A percentile compares a stretch with the other conserved stretches of the same genome.
phyloP scores from a whole-genome alignment of 2,888 invertebrate species.

The Byasa hedistus region DNA sequence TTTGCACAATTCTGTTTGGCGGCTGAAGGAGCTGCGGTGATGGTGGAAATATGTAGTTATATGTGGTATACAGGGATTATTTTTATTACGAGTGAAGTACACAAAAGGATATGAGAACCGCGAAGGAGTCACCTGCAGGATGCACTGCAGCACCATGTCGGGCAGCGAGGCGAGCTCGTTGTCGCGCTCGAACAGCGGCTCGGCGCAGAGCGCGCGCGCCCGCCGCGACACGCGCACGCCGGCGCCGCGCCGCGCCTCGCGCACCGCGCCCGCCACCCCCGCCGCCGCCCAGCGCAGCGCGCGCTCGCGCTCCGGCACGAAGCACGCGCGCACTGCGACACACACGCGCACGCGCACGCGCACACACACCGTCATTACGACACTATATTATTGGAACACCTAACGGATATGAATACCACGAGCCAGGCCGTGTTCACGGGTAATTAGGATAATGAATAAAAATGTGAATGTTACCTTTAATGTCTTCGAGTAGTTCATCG shows the following conservation, averaged over 20 bases:
- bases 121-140: constrained; percentile 79
- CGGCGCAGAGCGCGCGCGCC: constrained; percentile 89
- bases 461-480: constrained; percentile 11
- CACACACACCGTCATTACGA: neutral
- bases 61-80: no score
- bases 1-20: no score
- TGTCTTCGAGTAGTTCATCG: constrained; percentile 84
- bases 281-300: constrained; percentile 61
- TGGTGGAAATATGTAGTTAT: no score
- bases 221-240: constrained; percentile 83
- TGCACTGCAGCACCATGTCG: constrained; percentile 91
- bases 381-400: no score
- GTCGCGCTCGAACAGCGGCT: constrained; percentile 92
- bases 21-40: no score
- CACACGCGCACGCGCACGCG: no score
- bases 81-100: no score
- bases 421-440: neutral
- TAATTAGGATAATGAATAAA: neutral
- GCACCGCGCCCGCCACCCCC: constrained; percentile 69
- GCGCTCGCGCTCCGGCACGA: constrained; percentile 18
- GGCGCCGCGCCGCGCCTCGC: constrained; percentile 74
- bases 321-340: constrained; percentile 28
- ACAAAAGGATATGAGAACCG: no score
- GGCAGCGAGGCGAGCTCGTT: constrained; percentile 83
- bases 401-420: neutral